Evolutionary conservation across 2,113 vertebrate species (phyloP).

Genomic region (Saguinus midas): DNA sequence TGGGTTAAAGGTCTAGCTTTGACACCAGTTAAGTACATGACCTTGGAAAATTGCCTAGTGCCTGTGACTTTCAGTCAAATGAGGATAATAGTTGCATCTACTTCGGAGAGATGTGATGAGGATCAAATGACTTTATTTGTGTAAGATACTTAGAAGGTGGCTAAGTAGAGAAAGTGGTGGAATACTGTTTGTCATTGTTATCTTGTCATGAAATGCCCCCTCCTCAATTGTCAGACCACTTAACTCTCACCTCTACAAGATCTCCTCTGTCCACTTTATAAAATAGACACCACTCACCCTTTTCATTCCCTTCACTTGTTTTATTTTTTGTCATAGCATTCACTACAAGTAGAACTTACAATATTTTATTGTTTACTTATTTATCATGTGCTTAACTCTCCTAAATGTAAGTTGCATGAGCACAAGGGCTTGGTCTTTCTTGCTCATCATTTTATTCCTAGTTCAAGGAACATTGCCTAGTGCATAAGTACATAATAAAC

Average conservation of each 20-base stretch:
- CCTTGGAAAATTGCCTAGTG: not conserved
- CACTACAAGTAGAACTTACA: not conserved
- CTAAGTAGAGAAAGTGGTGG: not conserved
- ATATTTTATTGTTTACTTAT: not conserved
- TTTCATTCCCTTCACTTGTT: not conserved
- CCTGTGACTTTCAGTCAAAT: not conserved
- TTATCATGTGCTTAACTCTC: not conserved
- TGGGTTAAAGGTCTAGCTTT: not conserved
- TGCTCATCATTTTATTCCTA: not conserved
- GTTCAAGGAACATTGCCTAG: not conserved
- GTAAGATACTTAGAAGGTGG: not conserved
- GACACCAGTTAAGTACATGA: not conserved
- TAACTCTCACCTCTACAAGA: not conserved
- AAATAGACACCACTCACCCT: not conserved
- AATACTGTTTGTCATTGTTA: not conserved
- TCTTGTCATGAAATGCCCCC: not conserved
- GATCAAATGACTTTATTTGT: not conserved
- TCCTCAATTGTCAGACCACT: not conserved
- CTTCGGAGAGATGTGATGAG: not conserved
- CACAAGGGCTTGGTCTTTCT: not conserved
- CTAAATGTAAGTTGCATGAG: not conserved
- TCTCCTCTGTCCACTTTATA: not conserved
- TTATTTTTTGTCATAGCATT: not conserved
- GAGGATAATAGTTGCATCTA: not conserved
- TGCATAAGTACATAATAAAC: not conserved